Conservation (phyloP, 2,113 vertebrate species). For the Pluvialis apricaria region DNA sequence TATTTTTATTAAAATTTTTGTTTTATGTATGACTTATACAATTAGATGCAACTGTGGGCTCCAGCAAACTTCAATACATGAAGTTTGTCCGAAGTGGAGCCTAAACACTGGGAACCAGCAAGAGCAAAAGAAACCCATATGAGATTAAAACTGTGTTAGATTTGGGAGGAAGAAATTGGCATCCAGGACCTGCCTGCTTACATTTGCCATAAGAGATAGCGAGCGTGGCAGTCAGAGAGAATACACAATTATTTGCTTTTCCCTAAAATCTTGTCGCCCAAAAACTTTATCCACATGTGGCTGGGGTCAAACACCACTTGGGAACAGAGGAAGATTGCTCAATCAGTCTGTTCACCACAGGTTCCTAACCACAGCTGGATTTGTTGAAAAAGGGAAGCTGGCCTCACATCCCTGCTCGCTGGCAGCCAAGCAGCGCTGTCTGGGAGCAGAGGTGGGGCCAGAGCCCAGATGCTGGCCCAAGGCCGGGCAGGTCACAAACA, state of each 20-base stretch:
- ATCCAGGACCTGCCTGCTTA: neutral
- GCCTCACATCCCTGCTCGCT: accelerated
- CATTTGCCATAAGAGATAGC: neutral
- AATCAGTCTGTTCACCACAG: accelerated
- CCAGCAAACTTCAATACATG: neutral
- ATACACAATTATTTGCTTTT: neutral
- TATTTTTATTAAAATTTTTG: neutral
- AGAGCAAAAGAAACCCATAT: neutral
- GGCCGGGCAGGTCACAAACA: neutral
- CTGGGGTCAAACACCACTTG: neutral
- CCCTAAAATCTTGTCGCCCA: neutral
- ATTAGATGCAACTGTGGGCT: neutral
- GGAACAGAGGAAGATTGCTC: neutral
- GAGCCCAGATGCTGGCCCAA: neutral
- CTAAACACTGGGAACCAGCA: neutral
- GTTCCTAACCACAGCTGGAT: neutral
- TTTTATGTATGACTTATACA: neutral
- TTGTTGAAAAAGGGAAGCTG: neutral
- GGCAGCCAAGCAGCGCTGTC: accelerated
- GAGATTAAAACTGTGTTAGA: neutral
- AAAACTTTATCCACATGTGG: neutral
- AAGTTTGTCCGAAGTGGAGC: neutral
- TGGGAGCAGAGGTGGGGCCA: neutral
- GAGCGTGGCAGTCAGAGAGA: neutral
- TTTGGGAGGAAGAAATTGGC: neutral